Evolutionary conservation across 2,797 vertebrate genomes (phyloP).

Genomic region (Lates japonicus): DNA sequence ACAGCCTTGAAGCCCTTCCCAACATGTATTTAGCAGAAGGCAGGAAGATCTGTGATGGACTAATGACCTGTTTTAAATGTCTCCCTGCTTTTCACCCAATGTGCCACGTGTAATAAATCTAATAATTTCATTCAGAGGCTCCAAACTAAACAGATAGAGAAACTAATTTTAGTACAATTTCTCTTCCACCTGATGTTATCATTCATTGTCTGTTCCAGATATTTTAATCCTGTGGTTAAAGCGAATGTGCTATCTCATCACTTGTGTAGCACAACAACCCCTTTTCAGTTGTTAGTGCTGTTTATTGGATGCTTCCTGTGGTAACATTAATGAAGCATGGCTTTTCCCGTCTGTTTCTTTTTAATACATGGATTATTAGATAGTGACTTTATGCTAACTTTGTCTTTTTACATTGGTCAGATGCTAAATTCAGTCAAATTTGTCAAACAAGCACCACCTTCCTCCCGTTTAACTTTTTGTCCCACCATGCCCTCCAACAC

Average conservation of each 20-base stretch:
- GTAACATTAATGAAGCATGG: conserved; percentile 30
- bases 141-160: background rate
- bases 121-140: background rate
- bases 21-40: conserved; percentile 18
- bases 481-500: background rate
- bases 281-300: conserved; percentile 8
- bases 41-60: conserved; percentile 8
- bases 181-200: background rate
- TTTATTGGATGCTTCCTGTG: conserved; percentile 2
- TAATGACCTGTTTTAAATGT: background rate
- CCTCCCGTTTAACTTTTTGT: background rate
- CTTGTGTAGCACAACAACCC: background rate
- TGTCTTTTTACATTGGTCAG: conserved; percentile 25
- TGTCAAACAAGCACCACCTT: conserved; percentile 11
- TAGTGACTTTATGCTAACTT: background rate
- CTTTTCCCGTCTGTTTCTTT: conserved; percentile 34
- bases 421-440: conserved; percentile 34
- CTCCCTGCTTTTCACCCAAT: conserved; percentile 3
- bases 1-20: conserved; percentile 13
- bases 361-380: conserved; percentile 16
- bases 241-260: background rate
- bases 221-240: background rate
- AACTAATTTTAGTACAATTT: background rate
- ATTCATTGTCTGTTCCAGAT: background rate
- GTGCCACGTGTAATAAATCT: background rate